Percentiles rank a stretch among this genome's conserved stretches.
Evolutionary conservation across 2,797 vertebrate species (phyloP).

Genomic region (Lagodon rhomboides): DNA sequence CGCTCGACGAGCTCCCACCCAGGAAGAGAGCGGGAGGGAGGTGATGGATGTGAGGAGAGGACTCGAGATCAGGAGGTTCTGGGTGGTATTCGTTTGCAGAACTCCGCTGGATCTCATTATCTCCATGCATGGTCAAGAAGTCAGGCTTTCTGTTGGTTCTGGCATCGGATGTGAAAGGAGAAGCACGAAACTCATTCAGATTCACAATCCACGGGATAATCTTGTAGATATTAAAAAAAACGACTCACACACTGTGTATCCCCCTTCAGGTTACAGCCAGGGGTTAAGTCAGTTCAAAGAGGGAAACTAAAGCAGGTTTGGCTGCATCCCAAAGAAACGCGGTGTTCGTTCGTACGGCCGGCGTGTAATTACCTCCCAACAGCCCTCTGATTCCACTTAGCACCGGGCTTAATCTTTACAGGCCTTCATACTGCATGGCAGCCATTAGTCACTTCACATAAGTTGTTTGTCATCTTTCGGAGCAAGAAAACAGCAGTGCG

Average conservation of each 20-base stretch:
- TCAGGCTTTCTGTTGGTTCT: conserved; percentile 36
- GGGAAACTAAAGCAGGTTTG: conserved; percentile 63
- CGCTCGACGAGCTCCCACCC: conserved; percentile 32
- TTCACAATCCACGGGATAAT: conserved; percentile 44
- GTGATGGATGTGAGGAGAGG: conserved; percentile 17
- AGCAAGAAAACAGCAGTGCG: conserved; percentile 22
- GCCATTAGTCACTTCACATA: conserved; percentile 69
- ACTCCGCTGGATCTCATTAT: conserved; percentile 40
- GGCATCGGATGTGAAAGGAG: conserved; percentile 27
- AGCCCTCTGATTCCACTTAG: conserved; percentile 72
- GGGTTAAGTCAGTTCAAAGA: conserved; percentile 66
- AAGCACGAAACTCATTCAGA: conserved; percentile 36
- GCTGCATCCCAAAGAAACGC: conserved; percentile 60
- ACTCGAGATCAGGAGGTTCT: conserved; percentile 44
- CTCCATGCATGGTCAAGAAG: conserved; percentile 40
- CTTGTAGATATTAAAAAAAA: conserved; percentile 41
- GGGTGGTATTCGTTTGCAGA: conserved; percentile 39
- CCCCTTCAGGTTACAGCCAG: conserved; percentile 49
- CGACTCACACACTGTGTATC: conserved; percentile 33
- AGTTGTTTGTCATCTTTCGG: conserved; percentile 50
- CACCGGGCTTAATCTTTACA: conserved; percentile 59
- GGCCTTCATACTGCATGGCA: conserved; percentile 65
- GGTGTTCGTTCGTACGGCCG: conserved; percentile 65
- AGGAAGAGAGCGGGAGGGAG: conserved; percentile 30
- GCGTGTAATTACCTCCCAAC: conserved; percentile 72